Percentiles rank a stretch among this genome's conserved stretches.
phyloP scores from a whole-genome alignment of 2,797 vertebrate species.

The Artibeus lituratus region DNA sequence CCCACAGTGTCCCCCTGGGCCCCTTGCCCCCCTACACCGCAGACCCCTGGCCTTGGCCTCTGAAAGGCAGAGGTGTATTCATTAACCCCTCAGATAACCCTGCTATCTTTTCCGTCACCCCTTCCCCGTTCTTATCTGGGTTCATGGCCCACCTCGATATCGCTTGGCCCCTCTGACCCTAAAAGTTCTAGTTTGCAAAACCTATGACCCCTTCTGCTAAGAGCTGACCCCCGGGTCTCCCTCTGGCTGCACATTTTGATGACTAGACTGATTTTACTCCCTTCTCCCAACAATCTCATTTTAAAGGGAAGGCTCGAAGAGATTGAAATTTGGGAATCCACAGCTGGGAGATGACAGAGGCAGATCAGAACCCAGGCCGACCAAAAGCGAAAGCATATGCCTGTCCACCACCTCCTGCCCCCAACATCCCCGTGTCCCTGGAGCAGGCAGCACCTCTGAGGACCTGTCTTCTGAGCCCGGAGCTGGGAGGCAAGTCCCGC shows the following conservation, averaged over 20 bases:
- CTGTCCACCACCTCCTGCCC: not conserved
- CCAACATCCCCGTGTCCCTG: not conserved
- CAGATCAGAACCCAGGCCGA: not conserved
- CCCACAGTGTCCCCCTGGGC: not conserved
- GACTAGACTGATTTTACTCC: not conserved
- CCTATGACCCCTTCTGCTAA: not conserved
- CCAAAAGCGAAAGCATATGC: not conserved
- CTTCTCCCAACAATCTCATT: not conserved
- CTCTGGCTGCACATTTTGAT: not conserved
- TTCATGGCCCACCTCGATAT: not conserved
- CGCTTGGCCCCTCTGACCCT: not conserved
- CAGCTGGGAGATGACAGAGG: no score
- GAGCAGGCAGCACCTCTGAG: not conserved
- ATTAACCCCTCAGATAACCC: constrained; percentile 58
- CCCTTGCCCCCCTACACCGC: accelerated
- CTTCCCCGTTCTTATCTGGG: constrained; percentile 19
- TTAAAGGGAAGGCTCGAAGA: not conserved
- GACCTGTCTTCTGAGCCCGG: no score
- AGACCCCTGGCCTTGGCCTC: not conserved
- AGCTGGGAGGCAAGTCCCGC: not conserved
- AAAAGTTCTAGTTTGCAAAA: not conserved
- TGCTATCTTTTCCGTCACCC: not conserved
- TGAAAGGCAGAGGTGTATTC: not conserved
- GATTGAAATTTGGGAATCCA: no score
- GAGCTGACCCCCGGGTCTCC: no score